Conservation (phyloP, 2,888 invertebrate species). For the Nephrotoma appendiculata region DNA sequence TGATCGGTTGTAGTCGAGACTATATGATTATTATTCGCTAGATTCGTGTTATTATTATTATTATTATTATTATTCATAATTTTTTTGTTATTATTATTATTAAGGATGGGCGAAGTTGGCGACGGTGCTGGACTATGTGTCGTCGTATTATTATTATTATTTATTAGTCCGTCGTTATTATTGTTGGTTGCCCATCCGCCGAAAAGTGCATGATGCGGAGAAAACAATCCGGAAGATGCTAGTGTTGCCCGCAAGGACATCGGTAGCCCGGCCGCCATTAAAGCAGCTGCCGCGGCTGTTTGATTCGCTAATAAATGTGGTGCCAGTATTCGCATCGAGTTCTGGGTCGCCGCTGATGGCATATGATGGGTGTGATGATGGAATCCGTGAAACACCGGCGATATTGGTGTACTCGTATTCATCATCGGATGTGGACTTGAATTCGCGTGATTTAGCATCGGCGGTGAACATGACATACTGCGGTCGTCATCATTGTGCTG, state of each 20-base stretch:
- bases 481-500: conserved; percentile 25
- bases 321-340: conserved; percentile 28
- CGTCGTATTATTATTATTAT: conserved; percentile 8
- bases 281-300: conserved; percentile 25
- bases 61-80: conserved; percentile 7
- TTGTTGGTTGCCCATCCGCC: conserved; percentile 23
- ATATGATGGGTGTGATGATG: conserved; percentile 14
- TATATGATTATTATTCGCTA: conserved; percentile 13
- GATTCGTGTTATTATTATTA: conserved; percentile 9
- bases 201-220: conserved; percentile 30
- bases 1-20: conserved; percentile 18
- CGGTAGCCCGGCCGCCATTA: conserved; percentile 30
- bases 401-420: conserved; percentile 11
- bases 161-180: conserved; percentile 1
- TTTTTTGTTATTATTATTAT: conserved; percentile 10
- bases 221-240: conserved; percentile 23
- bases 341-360: conserved; percentile 27
- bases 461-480: conserved; percentile 27
- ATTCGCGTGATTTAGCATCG: conserved; percentile 17
- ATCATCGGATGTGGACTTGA: not conserved
- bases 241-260: conserved; percentile 22
- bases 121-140: conserved; percentile 24
- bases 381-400: conserved; percentile 25
- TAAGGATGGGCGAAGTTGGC: conserved; percentile 23
- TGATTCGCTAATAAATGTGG: conserved; percentile 27